These are phyloP conservation scores for Scaptodrosophila latifasciaeformis DNA, from an alignment of 2,888 invertebrate genomes.

Conservation along the genomic window DNA sequence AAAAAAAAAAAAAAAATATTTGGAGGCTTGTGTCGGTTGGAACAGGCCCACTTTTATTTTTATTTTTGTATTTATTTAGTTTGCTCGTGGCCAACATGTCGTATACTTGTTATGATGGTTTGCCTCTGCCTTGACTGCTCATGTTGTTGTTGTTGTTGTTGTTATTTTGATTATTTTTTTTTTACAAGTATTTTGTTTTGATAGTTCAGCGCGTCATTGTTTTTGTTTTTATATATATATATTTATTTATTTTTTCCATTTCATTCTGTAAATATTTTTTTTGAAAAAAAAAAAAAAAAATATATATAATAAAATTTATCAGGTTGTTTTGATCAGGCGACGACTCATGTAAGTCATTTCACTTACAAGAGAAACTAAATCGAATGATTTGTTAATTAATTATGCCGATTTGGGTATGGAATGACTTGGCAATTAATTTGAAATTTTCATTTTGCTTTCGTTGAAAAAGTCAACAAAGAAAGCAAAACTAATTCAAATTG, in stretches of 20 bases:
- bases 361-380: too few relatives aligned
- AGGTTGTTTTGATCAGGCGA: constrained; percentile 8
- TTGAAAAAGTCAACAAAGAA: too few relatives aligned
- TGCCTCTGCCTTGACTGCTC: background rate
- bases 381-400: too few relatives aligned
- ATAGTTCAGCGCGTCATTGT: constrained; percentile 21
- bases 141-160: constrained; percentile 24
- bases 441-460: too few relatives aligned
- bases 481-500: too few relatives aligned
- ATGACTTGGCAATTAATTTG: too few relatives aligned
- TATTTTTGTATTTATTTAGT: constrained; percentile 12
- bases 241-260: constrained; percentile 8
- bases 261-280: constrained; percentile 27
- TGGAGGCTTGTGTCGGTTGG: constrained; percentile 45
- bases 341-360: too few relatives aligned
- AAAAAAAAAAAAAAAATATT: too few relatives aligned
- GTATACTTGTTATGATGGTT: constrained; percentile 37
- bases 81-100: constrained; percentile 22
- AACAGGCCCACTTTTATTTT: constrained; percentile 48
- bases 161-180: constrained; percentile 9
- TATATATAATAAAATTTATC: constrained; percentile 18
- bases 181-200: constrained; percentile 37
- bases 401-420: too few relatives aligned
- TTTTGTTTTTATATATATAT: constrained; percentile 1
- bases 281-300: constrained; percentile 22